These are phyloP conservation scores for Synergus laeviventris DNA, from an alignment of 2,888 invertebrate species.

Conservation along the genomic window DNA sequence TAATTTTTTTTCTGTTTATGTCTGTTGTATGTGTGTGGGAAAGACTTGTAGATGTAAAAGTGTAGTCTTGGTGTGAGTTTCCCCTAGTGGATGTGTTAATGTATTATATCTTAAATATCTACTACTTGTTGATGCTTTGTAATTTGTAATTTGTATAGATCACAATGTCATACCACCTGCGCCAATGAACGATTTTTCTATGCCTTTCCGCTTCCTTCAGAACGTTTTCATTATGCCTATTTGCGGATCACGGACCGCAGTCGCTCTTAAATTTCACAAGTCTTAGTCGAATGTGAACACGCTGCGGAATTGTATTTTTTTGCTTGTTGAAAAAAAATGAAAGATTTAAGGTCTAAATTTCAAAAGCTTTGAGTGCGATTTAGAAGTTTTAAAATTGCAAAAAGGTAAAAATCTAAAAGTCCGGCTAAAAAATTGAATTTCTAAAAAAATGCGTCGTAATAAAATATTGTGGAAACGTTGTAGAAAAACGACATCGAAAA, in stretches of 20 bases:
- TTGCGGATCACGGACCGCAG: background rate
- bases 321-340: background rate
- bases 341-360: background rate
- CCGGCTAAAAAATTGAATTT: background rate
- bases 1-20: constrained; percentile 40
- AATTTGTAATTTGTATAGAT: constrained; percentile 72
- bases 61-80: constrained; percentile 44
- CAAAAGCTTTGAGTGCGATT: background rate
- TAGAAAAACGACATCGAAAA: background rate
- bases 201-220: constrained; percentile 62
- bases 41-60: constrained; percentile 42
- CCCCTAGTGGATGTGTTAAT: constrained; percentile 50
- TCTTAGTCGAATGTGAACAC: constrained; percentile 1
- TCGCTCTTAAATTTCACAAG: constrained; percentile 14
- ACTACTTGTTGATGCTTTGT: constrained; percentile 73
- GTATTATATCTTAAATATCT: constrained; percentile 69
- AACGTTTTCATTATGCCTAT: constrained; percentile 38
- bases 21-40: constrained; percentile 38
- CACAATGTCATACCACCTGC: constrained; percentile 73
- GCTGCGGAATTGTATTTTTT: background rate
- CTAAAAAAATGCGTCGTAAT: background rate
- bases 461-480: background rate
- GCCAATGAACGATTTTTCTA: constrained; percentile 66
- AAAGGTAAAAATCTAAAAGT: background rate
- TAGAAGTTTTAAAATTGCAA: background rate